Evolutionary conservation across 2,113 vertebrate species (phyloP).

Genomic region (Sinocyclocheilus maitianheensis): DNA sequence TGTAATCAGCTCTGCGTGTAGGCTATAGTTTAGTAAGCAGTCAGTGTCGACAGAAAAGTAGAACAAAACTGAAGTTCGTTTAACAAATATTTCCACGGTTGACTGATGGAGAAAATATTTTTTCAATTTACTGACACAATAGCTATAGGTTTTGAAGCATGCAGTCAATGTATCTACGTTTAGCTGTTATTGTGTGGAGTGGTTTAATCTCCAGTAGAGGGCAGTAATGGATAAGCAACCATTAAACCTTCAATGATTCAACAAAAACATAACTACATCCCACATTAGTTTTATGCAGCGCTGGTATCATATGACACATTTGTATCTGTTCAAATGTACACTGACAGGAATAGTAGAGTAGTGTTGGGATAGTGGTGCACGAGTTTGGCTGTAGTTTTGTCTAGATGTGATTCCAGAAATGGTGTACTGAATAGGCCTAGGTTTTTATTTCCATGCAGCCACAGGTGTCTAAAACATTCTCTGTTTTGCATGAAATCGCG

Average conservation of each 20-base stretch:
- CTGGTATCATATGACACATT: not conserved
- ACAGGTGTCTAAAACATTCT: not conserved
- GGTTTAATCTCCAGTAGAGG: not conserved
- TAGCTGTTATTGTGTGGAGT: not conserved
- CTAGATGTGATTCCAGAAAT: not conserved
- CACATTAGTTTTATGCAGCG: not conserved
- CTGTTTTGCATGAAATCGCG: slow-evolving; percentile 9
- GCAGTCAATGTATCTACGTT: too few species aligned
- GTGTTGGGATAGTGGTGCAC: not conserved
- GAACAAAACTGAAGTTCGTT: too few species aligned
- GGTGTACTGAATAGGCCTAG: not conserved
- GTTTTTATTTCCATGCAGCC: slow-evolving; percentile 20
- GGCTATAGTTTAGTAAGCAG: too few species aligned
- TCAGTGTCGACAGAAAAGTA: too few species aligned
- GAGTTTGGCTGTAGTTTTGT: not conserved
- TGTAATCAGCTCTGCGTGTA: too few species aligned
- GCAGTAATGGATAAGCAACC: not conserved
- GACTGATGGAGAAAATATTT: too few species aligned
- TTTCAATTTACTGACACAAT: too few species aligned
- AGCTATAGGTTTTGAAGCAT: too few species aligned
- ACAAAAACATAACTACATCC: not conserved
- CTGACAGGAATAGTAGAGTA: not conserved
- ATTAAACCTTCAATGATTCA: not conserved
- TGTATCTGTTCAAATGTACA: not conserved
- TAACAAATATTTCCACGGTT: too few species aligned